phyloP scores from a whole-genome alignment of 2,113 vertebrate genomes.

The Cyanoderma ruficeps region DNA sequence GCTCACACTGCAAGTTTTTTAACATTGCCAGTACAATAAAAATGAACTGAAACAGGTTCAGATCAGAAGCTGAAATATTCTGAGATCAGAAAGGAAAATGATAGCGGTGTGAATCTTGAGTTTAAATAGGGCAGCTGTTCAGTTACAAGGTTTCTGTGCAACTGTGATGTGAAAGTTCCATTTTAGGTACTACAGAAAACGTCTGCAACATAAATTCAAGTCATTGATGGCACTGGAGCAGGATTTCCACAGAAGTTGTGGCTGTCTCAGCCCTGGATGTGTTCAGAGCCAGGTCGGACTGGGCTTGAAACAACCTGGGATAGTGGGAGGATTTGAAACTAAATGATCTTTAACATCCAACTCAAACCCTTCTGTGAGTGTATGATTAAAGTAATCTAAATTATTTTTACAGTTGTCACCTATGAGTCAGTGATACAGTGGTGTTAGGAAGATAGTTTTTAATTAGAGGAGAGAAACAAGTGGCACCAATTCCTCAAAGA shows the following conservation, averaged over 20 bases:
- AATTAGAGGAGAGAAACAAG: not conserved
- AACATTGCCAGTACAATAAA: conserved; percentile 5
- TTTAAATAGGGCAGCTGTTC: not conserved
- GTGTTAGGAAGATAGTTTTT: not conserved
- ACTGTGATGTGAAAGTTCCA: not conserved
- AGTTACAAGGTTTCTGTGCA: not conserved
- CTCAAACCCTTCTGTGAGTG: not conserved
- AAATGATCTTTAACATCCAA: not conserved
- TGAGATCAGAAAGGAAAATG: not conserved
- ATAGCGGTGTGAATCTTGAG: rapidly evolving
- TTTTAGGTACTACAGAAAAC: not conserved
- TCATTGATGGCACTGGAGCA: not conserved
- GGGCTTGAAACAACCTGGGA: not conserved
- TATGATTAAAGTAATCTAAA: not conserved
- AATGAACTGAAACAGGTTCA: not conserved
- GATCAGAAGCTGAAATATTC: not conserved
- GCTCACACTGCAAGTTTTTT: conserved; percentile 23
- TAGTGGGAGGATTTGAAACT: not conserved
- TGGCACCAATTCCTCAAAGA: not conserved
- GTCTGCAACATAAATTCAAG: not conserved
- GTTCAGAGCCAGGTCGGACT: not conserved
- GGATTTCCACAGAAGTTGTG: not conserved
- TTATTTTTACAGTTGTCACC: not conserved
- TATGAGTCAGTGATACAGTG: not conserved
- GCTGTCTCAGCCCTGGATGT: not conserved